These are phyloP conservation scores for Mongoloraphidia duomilia DNA, from an alignment of 2,888 invertebrate species.

Conservation along the genomic window DNA sequence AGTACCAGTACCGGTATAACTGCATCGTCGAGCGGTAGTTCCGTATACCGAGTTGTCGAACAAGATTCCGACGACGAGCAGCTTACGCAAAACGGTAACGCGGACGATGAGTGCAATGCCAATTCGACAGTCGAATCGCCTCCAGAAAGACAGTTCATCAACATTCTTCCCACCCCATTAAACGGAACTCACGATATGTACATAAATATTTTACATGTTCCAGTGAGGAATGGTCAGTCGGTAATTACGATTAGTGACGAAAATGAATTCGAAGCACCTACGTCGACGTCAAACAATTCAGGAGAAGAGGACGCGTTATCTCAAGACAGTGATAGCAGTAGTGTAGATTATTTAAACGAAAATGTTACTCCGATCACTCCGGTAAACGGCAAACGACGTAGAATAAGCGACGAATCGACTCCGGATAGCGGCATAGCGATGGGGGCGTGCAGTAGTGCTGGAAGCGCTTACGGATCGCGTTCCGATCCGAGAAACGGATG, in stretches of 20 bases:
- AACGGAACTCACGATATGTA: conserved; percentile 37
- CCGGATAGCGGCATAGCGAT: conserved; percentile 34
- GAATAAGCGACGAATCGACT: conserved; percentile 15
- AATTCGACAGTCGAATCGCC: conserved; percentile 8
- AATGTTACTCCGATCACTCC: conserved; percentile 19
- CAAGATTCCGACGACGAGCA: conserved; percentile 49
- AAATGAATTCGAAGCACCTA: conserved; percentile 25
- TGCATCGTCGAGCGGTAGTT: conserved; percentile 13
- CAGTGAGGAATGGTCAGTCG: conserved; percentile 22
- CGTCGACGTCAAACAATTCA: conserved; percentile 22
- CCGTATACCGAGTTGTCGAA: conserved; percentile 30
- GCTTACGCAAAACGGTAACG: conserved; percentile 19
- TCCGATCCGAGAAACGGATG: conserved; percentile 16
- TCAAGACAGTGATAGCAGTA: conserved; percentile 36
- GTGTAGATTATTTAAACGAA: conserved; percentile 32
- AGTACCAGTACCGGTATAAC: conserved; percentile 48
- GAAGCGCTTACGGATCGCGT: conserved; percentile 18
- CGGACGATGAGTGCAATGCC: background rate
- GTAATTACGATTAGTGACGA: conserved; percentile 24
- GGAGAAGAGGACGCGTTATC: conserved; percentile 32
- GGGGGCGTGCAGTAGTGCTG: conserved; percentile 27
- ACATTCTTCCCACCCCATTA: conserved; percentile 42
- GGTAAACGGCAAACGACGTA: conserved; percentile 8
- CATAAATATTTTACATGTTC: conserved; percentile 22
- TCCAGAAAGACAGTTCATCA: conserved; percentile 32